Conservation (phyloP, 2,888 invertebrate species). For the Himalopsyche tibetana region DNA sequence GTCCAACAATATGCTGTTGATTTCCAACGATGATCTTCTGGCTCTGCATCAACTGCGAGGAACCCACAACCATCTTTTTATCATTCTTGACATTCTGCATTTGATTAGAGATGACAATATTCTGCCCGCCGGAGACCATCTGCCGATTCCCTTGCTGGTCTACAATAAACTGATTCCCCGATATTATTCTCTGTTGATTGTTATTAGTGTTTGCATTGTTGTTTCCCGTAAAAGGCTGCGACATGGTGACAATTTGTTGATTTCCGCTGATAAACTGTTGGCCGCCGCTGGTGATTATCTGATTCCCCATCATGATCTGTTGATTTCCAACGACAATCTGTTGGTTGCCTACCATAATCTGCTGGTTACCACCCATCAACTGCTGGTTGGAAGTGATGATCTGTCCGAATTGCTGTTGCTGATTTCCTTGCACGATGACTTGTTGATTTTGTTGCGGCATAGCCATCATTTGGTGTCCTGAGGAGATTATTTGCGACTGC, state of each 20-base stretch:
- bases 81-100: conserved; percentile 55
- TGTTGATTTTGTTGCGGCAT: conserved; percentile 67
- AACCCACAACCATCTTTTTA: conserved; percentile 62
- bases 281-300: conserved; percentile 53
- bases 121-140: conserved; percentile 57
- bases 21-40: conserved; percentile 58
- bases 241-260: conserved; percentile 59
- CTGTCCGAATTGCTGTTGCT: conserved; percentile 61
- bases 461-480: conserved; percentile 65
- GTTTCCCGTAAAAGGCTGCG: conserved; percentile 54
- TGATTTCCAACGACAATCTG: conserved; percentile 66
- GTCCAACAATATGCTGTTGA: conserved; percentile 54
- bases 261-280: conserved; percentile 53
- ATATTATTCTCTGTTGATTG: conserved; percentile 54
- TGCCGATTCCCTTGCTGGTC: conserved; percentile 62
- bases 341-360: conserved; percentile 66
- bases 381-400: conserved; percentile 45
- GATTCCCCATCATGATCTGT: conserved; percentile 72
- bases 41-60: conserved; percentile 55
- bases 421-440: conserved; percentile 67
- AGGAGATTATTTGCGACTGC: conserved; percentile 74
- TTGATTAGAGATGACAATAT: conserved; percentile 58
- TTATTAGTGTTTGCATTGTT: conserved; percentile 27
- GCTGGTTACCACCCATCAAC: conserved; percentile 52
- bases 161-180: conserved; percentile 60